Evolutionary conservation across 2,113 vertebrate genomes (phyloP), one percentile per base, ranked within the genome.

Genomic region (Gymnorhina tibicen): DNA sequence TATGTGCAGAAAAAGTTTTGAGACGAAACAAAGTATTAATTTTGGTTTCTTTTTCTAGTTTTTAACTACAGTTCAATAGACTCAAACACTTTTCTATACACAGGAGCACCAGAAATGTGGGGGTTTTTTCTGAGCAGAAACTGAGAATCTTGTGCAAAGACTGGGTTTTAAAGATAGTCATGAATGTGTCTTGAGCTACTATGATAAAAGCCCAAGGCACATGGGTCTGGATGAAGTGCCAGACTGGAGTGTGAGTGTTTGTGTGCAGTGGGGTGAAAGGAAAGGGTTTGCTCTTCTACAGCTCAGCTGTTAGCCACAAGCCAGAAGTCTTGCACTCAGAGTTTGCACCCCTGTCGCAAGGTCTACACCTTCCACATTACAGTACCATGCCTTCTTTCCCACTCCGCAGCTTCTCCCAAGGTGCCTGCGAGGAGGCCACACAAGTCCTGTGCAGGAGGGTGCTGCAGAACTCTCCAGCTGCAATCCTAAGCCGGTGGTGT

Each of bases 391-490:
- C 33, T 85, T 58, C 69, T 39, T 75, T 86, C n/a, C 24, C 22
- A 10, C n/a, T 18, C 79, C 60, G 33, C 53, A 58, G 2, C 62
- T 67, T 66, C 58, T 83, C 52, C 7, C 24, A 10, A 35, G 42
- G 50, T 59, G 23, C n/a, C 23, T 32, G 19, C 0, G 0, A 37
- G 59, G 75, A 58, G 49, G 21, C 19, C 22, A 6, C 18, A 20
- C 24, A 23, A 46, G 14, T 35, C 44, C 39, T 27, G 24, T 39
- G 20, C 42, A 39, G 33, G 9, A 68, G 37, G 20, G 11, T 11
- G 52, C 52, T 59, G 44, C 72, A 59, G 72, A 74, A 4, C 32
- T 3, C n/a, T 83, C 28, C 70, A 53, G 41, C 52, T 52, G 37
- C 81, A 70, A 19, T 32, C 18, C 47, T 59, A 30, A 76, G 49